Percentiles rank a stretch among this genome's conserved stretches.
phyloP scores from a whole-genome alignment of 35 echinoderm and acorn worm genomes.

The Diadema setosum region DNA sequence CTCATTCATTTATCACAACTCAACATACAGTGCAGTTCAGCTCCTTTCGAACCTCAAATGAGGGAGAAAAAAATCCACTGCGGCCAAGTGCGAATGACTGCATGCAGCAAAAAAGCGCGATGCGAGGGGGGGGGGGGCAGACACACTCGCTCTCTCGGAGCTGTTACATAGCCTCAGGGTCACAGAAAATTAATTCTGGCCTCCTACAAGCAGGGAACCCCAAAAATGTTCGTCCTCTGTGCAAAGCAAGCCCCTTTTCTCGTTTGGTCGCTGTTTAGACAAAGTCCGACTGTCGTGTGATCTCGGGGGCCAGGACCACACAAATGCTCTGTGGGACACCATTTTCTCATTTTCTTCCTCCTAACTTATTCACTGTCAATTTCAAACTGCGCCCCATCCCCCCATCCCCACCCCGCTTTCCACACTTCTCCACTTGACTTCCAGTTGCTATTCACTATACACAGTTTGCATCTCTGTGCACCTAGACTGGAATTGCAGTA shows the following conservation, averaged over 20 bases:
- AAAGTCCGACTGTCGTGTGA: background rate
- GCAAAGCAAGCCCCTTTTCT: background rate
- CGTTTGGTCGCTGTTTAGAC: background rate
- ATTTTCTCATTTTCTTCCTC: background rate
- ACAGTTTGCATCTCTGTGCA: background rate
- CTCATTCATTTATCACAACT: background rate
- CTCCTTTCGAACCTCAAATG: background rate
- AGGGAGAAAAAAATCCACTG: background rate
- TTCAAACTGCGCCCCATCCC: background rate
- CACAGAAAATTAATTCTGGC: background rate
- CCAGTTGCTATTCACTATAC: background rate
- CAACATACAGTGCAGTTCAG: background rate
- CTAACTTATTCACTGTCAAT: background rate
- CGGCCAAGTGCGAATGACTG: background rate
- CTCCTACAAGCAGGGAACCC: background rate
- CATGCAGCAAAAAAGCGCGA: background rate
- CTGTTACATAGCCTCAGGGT: background rate
- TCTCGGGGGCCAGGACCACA: slow-evolving; percentile 4
- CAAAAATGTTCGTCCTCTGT: background rate
- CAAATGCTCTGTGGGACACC: slow-evolving; percentile 5
- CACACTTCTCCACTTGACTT: background rate
- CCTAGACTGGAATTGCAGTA: background rate
- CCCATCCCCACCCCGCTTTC: background rate
- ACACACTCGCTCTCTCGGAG: background rate
- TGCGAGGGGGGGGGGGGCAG: background rate